Evolutionary conservation across 1,140 invertebrate genomes (phyloP), one percentile per base, ranked within the genome.

Genomic region (Medauroidea extradentata): DNA sequence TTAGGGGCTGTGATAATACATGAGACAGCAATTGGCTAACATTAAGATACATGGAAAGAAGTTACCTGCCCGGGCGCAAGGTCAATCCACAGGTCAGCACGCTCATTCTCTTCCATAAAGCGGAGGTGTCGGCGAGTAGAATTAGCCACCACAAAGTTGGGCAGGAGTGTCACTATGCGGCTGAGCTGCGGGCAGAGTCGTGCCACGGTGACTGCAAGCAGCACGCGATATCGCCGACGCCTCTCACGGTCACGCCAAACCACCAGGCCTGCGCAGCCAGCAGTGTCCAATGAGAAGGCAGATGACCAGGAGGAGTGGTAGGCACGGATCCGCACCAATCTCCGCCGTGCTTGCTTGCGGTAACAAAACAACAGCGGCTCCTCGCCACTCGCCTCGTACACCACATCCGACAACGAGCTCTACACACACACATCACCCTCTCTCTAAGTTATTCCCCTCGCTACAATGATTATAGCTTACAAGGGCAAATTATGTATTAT

Each of bases 31-130:
- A n/a, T n/a, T n/a, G n/a, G n/a, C n/a, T n/a, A n/a, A n/a, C n/a
- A n/a, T n/a, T n/a, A n/a, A n/a, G n/a, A n/a, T n/a, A n/a, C n/a
- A n/a, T n/a, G n/a, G n/a, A n/a, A n/a, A n/a, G n/a, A n/a, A 29
- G 43, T 60, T 71, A 82, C 80, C 72, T 90, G 86, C 50, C 80
- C 77, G 2, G 86, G 83, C 3, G 79, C 72, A 24, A 92, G 75
- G 74, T 93, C 89, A 42, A 88, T 83, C 90, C 90, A 93, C 0
- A 92, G 74, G 74, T 93, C 90, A 0, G 88, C 88, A 41, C 86
- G 80, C 67, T 91, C 88, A 67, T 92, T 91, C 65, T 91, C 85
- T 68, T 93, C 89, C 90, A 92, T 92, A 72, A 88, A 92, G 23
- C 88, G 75, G 18, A 93, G 71, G 42, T 83, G 80, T 59, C 81